phyloP scores from a whole-genome alignment of 2,797 vertebrate species.

The Acanthurus leucopareius region DNA sequence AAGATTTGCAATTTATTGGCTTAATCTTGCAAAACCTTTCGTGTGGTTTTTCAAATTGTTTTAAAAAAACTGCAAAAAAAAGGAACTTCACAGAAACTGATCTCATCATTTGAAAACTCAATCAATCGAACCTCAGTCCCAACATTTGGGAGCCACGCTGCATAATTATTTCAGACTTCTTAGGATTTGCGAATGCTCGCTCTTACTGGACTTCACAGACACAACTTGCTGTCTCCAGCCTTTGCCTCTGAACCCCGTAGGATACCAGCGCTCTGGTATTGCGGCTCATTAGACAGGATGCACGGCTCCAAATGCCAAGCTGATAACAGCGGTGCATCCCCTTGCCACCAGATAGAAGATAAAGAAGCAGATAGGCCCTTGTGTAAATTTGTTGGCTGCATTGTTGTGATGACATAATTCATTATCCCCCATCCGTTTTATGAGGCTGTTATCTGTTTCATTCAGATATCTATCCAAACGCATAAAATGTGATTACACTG shows the following conservation, averaged over 20 bases:
- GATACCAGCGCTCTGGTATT: slow-evolving; percentile 52
- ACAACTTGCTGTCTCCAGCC: slow-evolving; percentile 24
- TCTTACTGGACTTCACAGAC: slow-evolving; percentile 52
- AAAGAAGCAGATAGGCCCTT: slow-evolving; percentile 62
- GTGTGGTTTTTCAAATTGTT: background rate
- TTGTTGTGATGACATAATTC: slow-evolving; percentile 77
- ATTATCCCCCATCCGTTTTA: slow-evolving; percentile 71
- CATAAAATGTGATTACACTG: slow-evolving; percentile 74
- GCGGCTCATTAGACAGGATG: slow-evolving; percentile 68
- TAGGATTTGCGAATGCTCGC: slow-evolving; percentile 29
- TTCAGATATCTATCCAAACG: slow-evolving; percentile 71
- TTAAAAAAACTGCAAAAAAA: background rate
- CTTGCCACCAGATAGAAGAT: slow-evolving; percentile 64
- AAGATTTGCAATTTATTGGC: background rate
- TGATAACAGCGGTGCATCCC: slow-evolving; percentile 56
- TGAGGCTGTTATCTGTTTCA: slow-evolving; percentile 70
- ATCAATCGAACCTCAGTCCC: slow-evolving; percentile 21
- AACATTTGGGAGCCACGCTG: slow-evolving; percentile 25
- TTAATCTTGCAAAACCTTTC: background rate
- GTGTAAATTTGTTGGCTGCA: slow-evolving; percentile 67
- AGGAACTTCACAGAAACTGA: background rate
- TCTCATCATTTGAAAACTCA: slow-evolving; percentile 16
- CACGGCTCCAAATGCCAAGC: slow-evolving; percentile 65
- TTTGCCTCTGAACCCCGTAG: slow-evolving; percentile 3
- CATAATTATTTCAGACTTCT: slow-evolving; percentile 48